Percentiles rank a stretch among this genome's conserved stretches.
These are phyloP conservation scores for Mixornis gularis DNA, from an alignment of 2,113 vertebrate genomes.

Conservation along the genomic window DNA sequence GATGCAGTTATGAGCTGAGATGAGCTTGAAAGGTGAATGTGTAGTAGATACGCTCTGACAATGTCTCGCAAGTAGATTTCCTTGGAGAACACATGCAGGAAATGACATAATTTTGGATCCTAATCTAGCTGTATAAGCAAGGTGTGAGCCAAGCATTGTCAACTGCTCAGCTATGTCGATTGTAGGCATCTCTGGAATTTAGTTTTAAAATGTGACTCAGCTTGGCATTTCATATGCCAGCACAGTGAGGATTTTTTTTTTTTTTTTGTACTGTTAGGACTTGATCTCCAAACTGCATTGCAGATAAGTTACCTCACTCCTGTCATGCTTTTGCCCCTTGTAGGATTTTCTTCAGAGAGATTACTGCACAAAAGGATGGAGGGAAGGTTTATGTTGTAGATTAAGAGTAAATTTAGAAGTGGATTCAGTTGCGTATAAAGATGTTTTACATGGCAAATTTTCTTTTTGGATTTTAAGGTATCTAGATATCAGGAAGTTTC, in stretches of 20 bases:
- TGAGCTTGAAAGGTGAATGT: not conserved
- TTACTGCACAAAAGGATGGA: not conserved
- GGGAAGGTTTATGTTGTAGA: not conserved
- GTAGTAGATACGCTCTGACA: not conserved
- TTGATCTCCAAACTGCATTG: not conserved
- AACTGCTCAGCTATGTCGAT: not conserved
- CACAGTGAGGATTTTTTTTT: not conserved
- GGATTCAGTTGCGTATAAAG: not conserved
- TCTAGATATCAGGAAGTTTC: not conserved
- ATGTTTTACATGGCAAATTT: not conserved
- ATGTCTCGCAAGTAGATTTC: not conserved
- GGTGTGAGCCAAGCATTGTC: not conserved
- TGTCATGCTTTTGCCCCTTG: not conserved
- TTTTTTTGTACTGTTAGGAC: not conserved
- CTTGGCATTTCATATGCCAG: not conserved
- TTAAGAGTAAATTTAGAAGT: not conserved
- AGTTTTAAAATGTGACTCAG: slow-evolving; percentile 10
- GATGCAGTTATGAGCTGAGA: not conserved
- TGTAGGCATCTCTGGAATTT: slow-evolving; percentile 25
- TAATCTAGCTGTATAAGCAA: not conserved
- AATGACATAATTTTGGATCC: not conserved
- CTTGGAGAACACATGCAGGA: not conserved
- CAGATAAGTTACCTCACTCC: not conserved
- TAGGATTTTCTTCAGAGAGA: not conserved
- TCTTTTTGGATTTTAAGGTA: not conserved